Evolutionary conservation across 1,140 invertebrate genomes (phyloP).

Genomic region (Helicoverpa armigera): DNA sequence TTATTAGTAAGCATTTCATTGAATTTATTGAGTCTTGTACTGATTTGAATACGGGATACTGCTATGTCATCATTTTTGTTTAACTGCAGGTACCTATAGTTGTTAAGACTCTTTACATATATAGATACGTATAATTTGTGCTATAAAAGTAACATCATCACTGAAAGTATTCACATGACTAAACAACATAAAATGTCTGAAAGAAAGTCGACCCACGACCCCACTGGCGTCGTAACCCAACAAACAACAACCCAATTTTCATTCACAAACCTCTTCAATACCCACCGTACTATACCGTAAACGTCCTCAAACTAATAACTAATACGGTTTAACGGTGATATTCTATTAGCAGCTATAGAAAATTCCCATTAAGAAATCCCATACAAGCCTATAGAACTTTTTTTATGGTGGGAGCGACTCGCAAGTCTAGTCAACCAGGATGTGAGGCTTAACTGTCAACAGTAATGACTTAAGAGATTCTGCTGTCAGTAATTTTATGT

Average conservation of each 20-base stretch:
- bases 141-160: no score
- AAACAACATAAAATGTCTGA: background rate
- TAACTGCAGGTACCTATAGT: no score
- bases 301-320: background rate
- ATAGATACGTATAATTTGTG: no score
- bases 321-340: background rate
- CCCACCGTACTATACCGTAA: background rate
- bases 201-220: background rate
- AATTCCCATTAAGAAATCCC: constrained; percentile 17
- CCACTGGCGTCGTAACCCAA: background rate
- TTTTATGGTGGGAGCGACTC: constrained; percentile 2
- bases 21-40: no score
- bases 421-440: background rate
- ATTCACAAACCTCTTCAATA: background rate
- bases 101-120: no score
- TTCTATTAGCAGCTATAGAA: constrained; percentile 1
- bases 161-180: no score
- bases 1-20: no score
- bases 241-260: background rate
- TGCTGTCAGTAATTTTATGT: background rate
- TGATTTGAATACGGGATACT: no score
- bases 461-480: constrained; percentile 3
- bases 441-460: background rate
- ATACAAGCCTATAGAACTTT: background rate
- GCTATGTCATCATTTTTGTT: no score